Conservation (phyloP, 2,888 invertebrate genomes). For the Drosophila borealis region DNA sequence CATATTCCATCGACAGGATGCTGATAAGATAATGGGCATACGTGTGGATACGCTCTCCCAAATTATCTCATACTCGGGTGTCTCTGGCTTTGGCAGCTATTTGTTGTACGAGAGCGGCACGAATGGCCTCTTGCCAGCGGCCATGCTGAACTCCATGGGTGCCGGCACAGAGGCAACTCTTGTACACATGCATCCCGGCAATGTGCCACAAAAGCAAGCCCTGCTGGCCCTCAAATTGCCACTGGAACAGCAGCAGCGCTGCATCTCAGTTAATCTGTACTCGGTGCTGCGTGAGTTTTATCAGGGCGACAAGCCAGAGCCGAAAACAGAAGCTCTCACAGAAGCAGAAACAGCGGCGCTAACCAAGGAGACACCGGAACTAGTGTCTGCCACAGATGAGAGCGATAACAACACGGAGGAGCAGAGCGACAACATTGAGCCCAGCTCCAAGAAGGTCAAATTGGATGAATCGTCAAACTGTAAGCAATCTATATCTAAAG, state of each 20-base stretch:
- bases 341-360: background rate
- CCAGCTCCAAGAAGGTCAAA: slow-evolving; percentile 67
- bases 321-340: background rate
- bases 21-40: slow-evolving; percentile 90
- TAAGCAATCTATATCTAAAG: slow-evolving; percentile 2
- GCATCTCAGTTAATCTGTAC: slow-evolving; percentile 91
- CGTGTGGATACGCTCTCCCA: slow-evolving; percentile 96
- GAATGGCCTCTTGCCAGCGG: slow-evolving; percentile 93
- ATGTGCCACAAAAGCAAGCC: slow-evolving; percentile 91
- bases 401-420: slow-evolving; percentile 37
- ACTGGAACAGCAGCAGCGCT: slow-evolving; percentile 88
- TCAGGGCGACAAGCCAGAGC: slow-evolving; percentile 85
- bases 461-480: slow-evolving; percentile 46
- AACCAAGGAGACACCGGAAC: background rate
- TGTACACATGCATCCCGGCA: slow-evolving; percentile 92
- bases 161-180: slow-evolving; percentile 88
- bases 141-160: slow-evolving; percentile 92
- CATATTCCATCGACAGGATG: slow-evolving; percentile 93
- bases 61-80: slow-evolving; percentile 92
- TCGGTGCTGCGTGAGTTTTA: slow-evolving; percentile 89
- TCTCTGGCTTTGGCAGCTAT: slow-evolving; percentile 91
- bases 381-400: slow-evolving; percentile 3
- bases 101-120: slow-evolving; percentile 95
- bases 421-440: slow-evolving; percentile 52
- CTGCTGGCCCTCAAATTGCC: slow-evolving; percentile 92